phyloP scores from a whole-genome alignment of 2,888 invertebrate species.

The Campaea margaritaria region DNA sequence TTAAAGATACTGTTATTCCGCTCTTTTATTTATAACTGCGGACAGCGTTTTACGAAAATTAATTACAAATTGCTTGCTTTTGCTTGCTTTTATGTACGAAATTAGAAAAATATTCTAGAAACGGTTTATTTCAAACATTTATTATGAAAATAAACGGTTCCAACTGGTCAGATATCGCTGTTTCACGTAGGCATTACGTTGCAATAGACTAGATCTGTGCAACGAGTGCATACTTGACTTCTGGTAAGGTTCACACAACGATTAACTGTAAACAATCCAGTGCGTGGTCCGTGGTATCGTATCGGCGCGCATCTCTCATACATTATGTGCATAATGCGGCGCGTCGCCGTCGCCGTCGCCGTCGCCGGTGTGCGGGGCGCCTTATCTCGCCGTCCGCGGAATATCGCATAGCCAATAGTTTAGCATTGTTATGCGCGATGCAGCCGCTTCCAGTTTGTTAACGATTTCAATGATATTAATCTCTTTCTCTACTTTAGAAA shows the following conservation, averaged over 20 bases:
- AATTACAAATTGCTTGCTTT: not conserved
- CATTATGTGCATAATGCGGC: slow-evolving; percentile 45
- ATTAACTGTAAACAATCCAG: slow-evolving; percentile 30
- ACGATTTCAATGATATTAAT: slow-evolving; percentile 25
- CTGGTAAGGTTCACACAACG: slow-evolving; percentile 17
- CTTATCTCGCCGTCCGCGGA: slow-evolving; percentile 37
- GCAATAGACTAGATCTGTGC: too few relatives aligned
- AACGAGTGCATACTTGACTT: too few relatives aligned
- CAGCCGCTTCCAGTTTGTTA: slow-evolving; percentile 19
- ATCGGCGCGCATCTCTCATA: slow-evolving; percentile 43
- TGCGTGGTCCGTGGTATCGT: slow-evolving; percentile 35
- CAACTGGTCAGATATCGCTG: too few relatives aligned
- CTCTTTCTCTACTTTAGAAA: slow-evolving; percentile 18
- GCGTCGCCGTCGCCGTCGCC: too few relatives aligned
- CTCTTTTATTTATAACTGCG: not conserved
- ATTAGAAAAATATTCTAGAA: too few relatives aligned
- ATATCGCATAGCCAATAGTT: slow-evolving; percentile 35
- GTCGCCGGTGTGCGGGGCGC: slow-evolving; percentile 34
- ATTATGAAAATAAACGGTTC: too few relatives aligned
- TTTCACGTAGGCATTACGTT: too few relatives aligned
- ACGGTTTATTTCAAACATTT: too few relatives aligned
- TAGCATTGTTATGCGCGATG: slow-evolving; percentile 35
- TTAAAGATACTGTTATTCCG: slow-evolving; percentile 4
- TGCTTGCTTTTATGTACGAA: too few relatives aligned
- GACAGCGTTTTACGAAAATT: not conserved